Conservation (phyloP, 2,797 vertebrate genomes). For the Brachyalestes nurse region DNA sequence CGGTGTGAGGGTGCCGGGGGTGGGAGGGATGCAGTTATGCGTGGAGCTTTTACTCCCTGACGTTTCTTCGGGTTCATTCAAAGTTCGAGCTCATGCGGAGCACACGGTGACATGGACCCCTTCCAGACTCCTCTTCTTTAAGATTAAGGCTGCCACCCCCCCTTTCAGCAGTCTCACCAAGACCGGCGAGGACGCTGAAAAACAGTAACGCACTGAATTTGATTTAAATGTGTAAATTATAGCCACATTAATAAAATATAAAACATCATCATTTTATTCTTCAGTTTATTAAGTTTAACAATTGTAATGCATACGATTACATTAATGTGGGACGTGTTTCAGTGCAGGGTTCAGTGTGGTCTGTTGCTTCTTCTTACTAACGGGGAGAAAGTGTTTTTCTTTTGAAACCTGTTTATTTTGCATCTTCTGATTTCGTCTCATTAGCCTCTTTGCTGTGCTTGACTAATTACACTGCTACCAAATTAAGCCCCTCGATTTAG, state of each 20-base stretch:
- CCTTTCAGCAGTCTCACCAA: not conserved
- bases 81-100: slow-evolving; percentile 89
- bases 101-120: slow-evolving; percentile 88
- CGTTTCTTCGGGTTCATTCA: slow-evolving; percentile 88
- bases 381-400: no score
- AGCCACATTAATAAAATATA: not conserved
- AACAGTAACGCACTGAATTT: no score
- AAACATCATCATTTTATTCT: not conserved
- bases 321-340: not conserved
- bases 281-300: not conserved
- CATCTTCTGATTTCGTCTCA: not conserved
- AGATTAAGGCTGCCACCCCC: slow-evolving; percentile 66
- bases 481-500: not conserved
- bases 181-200: not conserved
- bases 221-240: no score
- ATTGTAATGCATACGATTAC: no score
- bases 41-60: slow-evolving; percentile 76
- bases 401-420: no score
- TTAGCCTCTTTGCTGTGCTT: not conserved
- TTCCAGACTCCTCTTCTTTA: slow-evolving; percentile 83
- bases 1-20: slow-evolving; percentile 30
- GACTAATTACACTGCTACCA: not conserved
- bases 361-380: no score
- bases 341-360: not conserved
- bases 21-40: slow-evolving; percentile 72